Evolutionary conservation across 1,140 invertebrate species (phyloP), one percentile per base, ranked within the genome.

Genomic region (Camponotus vicinus): DNA sequence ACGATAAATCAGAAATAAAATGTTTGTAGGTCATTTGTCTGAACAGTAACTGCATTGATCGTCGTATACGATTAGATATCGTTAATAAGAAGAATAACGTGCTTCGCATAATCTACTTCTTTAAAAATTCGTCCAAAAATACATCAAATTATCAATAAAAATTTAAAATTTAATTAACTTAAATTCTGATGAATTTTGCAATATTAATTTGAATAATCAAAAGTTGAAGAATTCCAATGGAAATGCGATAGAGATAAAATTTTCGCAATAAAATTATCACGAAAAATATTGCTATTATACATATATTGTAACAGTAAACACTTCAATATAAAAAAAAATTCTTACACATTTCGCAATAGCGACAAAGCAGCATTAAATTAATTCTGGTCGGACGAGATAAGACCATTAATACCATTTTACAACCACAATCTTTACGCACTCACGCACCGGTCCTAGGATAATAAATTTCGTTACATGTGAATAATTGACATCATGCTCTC

Each of bases 391-490:
- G 69, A 61, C 40, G 55, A 73, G 79, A 42, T 83, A 73, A 83
- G 79, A 83, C 79, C 57, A 83, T 83, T 73, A 73, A 83, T 55
- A 83, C 11, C 79, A 83, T 75, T 83, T 83, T 71, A 83, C 55
- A 55, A 83, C 69, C 69, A 40, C 69, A 27, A 37, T 69, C 79
- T 82, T 82, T 82, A 73, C 52, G 67, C 49, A 59, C 40, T 52
- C 15, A 52, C 67, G 55, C 40, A 27, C 52, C 40, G n/a, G n/a
- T 73, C 27, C 79, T 34, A 55, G 40, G 55, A 55, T 83, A 83
- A 83, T 83, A 69, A 83, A 83, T 83, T 83, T 73, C 69, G 79
- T 83, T 83, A 73, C 69, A 73, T 37, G 79, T 57, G 79, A 73
- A 61, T 83, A 83, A 83, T 83, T 83, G 79, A 83, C 69, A 73